These are phyloP conservation scores for Periphyllus acericola DNA, from an alignment of 2,888 invertebrate species.

Conservation along the genomic window DNA sequence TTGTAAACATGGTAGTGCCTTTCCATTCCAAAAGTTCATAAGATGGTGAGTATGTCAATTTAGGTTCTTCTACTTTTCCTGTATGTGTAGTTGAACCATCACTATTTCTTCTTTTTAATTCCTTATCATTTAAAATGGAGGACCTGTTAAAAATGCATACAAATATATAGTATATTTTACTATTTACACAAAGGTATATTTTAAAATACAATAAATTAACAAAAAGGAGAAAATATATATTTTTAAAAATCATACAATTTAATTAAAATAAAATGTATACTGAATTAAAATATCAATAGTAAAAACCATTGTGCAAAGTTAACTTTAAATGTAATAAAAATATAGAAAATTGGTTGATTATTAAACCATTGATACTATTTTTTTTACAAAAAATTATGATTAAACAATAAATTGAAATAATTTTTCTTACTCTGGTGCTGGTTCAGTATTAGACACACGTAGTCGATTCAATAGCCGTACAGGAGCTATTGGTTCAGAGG, in stretches of 20 bases:
- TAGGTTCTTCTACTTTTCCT: slow-evolving; percentile 60
- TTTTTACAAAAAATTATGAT: slow-evolving; percentile 66
- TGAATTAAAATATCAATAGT: background rate
- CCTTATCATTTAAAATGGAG: slow-evolving; percentile 55
- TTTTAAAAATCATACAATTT: background rate
- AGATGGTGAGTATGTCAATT: slow-evolving; percentile 64
- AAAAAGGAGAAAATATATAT: background rate
- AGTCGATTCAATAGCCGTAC: slow-evolving; percentile 54
- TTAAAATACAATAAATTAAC: background rate
- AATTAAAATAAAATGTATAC: background rate
- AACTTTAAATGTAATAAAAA: background rate
- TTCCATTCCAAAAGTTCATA: slow-evolving; percentile 71
- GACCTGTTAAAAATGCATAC: slow-evolving; percentile 60
- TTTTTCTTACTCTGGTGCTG: slow-evolving; percentile 50
- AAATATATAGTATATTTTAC: slow-evolving; percentile 18
- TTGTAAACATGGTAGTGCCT: slow-evolving; percentile 73
- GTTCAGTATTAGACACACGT: slow-evolving; percentile 54
- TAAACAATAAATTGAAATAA: slow-evolving; percentile 64
- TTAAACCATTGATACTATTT: background rate
- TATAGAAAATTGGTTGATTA: background rate
- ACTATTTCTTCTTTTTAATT: slow-evolving; percentile 74
- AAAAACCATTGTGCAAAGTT: background rate
- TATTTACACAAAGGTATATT: too few relatives aligned
- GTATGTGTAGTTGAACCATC: slow-evolving; percentile 73
- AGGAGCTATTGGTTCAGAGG: slow-evolving; percentile 63